Evolutionary conservation across 1,140 invertebrate species (phyloP), one percentile per base, ranked within the genome.

Genomic region (Lutraria rhynchaena): DNA sequence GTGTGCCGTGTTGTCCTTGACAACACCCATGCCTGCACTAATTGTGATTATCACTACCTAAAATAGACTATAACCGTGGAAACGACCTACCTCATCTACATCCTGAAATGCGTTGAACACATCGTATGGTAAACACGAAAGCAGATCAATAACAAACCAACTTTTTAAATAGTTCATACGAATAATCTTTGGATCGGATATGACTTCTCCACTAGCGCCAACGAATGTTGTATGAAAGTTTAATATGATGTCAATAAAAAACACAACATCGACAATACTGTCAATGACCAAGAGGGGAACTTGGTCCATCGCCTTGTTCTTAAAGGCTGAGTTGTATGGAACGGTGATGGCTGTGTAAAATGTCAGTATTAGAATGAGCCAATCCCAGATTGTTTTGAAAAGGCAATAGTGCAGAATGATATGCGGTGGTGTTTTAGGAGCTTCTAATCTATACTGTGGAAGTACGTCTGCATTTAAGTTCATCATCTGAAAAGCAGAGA

Each of bases 271-370:
- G 83, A 99, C 99, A 89, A 99, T 99, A 83, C 98, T 99, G 85
- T 93, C 92, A 0, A 91, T 85, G 35, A 93, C 97, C 85, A 99
- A 97, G 80, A 99, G 94, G 58, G 99, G 95, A 60, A 99, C 97
- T 93, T 99, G 98, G 93, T 99, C 99, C 93, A 98, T 98, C 77
- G 98, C 99, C 94, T 99, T 99, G 93, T 99, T 99, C 94, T 99
- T 99, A 94, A 99, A 99, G 90, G 99, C 98, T 89, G 99, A 98
- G 94, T 99, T 99, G 94, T 99, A 99, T 77, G 99, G 99, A 87
- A 99, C 99, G 97, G 99, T 99, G 92, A 99, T 99, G 91, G 99
- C 98, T 78, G 99, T 99, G 94, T 99, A 99, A 95, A 99, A 99
- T 85, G 99, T 99, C 89, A 99, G 95, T 94, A 98, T 98, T 77